Conservation (phyloP, 2,888 invertebrate genomes). For the Cyclophora punctaria region DNA sequence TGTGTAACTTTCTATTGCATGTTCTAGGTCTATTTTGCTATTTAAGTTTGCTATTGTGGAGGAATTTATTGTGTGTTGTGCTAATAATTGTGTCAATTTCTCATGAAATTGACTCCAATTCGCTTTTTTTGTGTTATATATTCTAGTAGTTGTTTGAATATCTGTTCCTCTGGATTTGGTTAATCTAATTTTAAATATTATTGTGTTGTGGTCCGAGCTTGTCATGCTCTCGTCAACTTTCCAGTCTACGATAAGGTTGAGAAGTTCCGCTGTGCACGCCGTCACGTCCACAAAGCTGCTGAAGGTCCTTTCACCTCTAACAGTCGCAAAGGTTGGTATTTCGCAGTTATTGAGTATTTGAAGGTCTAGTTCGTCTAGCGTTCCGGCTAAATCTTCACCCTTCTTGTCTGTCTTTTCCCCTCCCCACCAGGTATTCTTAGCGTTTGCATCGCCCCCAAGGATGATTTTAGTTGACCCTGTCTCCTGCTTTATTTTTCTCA, state of each 20-base stretch:
- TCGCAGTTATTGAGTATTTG: conserved; percentile 20
- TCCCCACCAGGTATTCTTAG: not conserved
- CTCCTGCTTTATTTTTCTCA: not conserved
- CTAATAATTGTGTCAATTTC: conserved; percentile 5
- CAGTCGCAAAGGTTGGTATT: conserved; percentile 20
- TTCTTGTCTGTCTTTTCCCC: not conserved
- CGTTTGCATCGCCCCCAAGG: conserved; percentile 1
- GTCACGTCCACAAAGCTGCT: conserved; percentile 22
- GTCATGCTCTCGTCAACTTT: conserved; percentile 7
- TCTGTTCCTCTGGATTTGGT: conserved; percentile 1
- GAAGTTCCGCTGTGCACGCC: conserved; percentile 11
- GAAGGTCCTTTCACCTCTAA: conserved; percentile 8
- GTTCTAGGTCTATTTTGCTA: too few relatives aligned
- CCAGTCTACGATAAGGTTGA: conserved; percentile 11
- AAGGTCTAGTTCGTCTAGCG: conserved; percentile 9
- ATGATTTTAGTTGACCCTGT: not conserved
- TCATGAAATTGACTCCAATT: conserved; percentile 15
- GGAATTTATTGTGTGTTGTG: not conserved
- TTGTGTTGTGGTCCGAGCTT: conserved; percentile 18
- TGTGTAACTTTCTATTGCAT: not conserved
- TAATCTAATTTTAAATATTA: conserved; percentile 9
- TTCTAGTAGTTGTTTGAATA: conserved; percentile 7
- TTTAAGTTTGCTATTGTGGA: too few relatives aligned
- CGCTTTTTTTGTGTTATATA: conserved; percentile 16
- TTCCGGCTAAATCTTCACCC: conserved; percentile 5